Evolutionary conservation across 2,113 vertebrate species (phyloP).

Genomic region (Oenanthe melanoleuca): DNA sequence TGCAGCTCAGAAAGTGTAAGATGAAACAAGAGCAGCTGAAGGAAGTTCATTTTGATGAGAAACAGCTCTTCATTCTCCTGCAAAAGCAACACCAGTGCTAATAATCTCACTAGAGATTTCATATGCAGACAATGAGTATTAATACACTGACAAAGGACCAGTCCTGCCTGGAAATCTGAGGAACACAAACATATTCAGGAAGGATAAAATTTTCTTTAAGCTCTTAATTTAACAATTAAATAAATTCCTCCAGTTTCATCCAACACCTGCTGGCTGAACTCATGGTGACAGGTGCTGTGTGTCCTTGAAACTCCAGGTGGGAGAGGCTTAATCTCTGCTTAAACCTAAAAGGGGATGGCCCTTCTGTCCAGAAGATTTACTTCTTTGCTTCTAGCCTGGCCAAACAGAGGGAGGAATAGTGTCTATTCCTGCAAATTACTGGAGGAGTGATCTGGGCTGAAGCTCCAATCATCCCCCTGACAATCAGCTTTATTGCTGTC

Average conservation of each 20-base stretch:
- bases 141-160: background rate
- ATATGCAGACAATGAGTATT: background rate
- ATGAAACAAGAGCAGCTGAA: background rate
- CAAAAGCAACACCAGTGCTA: background rate
- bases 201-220: background rate
- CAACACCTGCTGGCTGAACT: background rate
- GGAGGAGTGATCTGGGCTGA: background rate
- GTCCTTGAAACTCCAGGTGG: background rate
- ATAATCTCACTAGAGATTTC: background rate
- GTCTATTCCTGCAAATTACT: background rate
- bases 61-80: background rate
- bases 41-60: background rate
- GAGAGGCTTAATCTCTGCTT: background rate
- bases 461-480: background rate
- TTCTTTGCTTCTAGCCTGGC: background rate
- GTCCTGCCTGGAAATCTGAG: background rate
- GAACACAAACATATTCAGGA: background rate
- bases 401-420: background rate
- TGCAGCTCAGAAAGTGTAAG: background rate
- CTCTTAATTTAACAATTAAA: background rate
- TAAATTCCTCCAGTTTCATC: background rate
- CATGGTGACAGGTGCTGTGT: background rate
- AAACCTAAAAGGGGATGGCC: background rate
- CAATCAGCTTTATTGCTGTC: background rate
- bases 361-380: background rate